Evolutionary conservation across 1,140 invertebrate species (phyloP).

Genomic region (Drosophila albomicans): DNA sequence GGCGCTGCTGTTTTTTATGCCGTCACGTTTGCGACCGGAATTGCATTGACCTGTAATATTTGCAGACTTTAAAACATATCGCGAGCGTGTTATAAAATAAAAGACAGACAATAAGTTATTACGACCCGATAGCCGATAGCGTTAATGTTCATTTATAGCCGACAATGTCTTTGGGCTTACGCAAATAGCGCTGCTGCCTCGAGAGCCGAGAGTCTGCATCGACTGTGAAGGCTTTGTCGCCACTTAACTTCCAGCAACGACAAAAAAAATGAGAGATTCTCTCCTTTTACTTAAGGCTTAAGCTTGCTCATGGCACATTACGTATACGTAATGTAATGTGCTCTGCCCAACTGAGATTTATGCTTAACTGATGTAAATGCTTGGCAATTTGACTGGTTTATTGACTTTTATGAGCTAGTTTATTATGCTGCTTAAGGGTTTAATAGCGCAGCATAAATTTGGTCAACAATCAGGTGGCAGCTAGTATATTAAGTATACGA

Average conservation of each 20-base stretch:
- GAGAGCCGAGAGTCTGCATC: not conserved
- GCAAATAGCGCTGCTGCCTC: slow-evolving; percentile 53
- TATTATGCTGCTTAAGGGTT: slow-evolving; percentile 49
- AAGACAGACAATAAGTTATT: slow-evolving; percentile 67
- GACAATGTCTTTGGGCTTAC: slow-evolving; percentile 61
- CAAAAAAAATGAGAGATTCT: slow-evolving; percentile 1
- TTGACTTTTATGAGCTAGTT: slow-evolving; percentile 78
- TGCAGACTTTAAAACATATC: slow-evolving; percentile 42
- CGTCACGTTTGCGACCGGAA: slow-evolving; percentile 67
- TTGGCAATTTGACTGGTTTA: slow-evolving; percentile 74
- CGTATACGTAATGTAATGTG: slow-evolving; percentile 49
- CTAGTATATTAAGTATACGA: slow-evolving; percentile 9
- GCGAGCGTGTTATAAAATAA: slow-evolving; percentile 51
- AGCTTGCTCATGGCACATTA: not conserved
- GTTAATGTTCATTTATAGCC: slow-evolving; percentile 72
- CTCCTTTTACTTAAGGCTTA: not conserved
- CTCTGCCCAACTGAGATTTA: slow-evolving; percentile 56
- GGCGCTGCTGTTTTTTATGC: slow-evolving; percentile 23
- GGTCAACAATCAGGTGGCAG: slow-evolving; percentile 5
- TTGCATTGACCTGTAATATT: slow-evolving; percentile 66
- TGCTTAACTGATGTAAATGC: slow-evolving; percentile 72
- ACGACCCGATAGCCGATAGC: slow-evolving; percentile 49
- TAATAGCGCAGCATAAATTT: not conserved
- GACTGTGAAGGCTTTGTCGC: slow-evolving; percentile 1
- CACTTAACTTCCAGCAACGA: slow-evolving; percentile 1